Conservation (phyloP, 2,888 invertebrate species). For the Mycalesis mineus region DNA sequence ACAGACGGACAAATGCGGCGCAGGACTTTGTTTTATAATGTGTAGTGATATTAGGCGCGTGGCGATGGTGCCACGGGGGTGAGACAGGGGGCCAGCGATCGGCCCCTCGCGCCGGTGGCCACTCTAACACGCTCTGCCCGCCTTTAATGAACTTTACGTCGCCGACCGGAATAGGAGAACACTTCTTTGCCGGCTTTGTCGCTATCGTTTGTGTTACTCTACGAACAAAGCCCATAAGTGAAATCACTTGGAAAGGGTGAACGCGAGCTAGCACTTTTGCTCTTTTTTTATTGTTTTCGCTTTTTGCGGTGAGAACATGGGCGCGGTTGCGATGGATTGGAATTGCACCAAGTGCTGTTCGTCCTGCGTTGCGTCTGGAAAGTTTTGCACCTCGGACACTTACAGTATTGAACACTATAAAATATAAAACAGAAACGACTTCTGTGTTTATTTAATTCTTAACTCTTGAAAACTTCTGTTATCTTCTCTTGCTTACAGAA, state of each 20-base stretch:
- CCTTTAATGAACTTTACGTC: constrained; percentile 77
- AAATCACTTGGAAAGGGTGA: constrained; percentile 64
- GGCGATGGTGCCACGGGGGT: constrained; percentile 27
- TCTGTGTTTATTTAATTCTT: no score
- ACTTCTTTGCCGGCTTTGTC: constrained; percentile 66
- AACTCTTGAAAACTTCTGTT: no score
- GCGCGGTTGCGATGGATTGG: constrained; percentile 10
- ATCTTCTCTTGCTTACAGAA: no score
- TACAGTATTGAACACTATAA: not conserved
- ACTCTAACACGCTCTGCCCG: constrained; percentile 72
- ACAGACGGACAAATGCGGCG: no score
- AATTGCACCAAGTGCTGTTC: not conserved
- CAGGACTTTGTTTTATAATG: no score
- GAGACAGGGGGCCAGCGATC: constrained; percentile 40
- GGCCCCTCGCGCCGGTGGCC: constrained; percentile 57
- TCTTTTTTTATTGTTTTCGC: constrained; percentile 60
- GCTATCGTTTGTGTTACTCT: constrained; percentile 62
- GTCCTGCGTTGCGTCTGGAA: not conserved
- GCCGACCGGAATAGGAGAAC: constrained; percentile 72
- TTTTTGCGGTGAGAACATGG: constrained; percentile 38
- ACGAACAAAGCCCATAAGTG: constrained; percentile 65
- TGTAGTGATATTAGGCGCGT: constrained; percentile 61
- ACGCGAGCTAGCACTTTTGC: constrained; percentile 54
- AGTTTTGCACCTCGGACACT: not conserved
- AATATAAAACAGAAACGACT: no score